phyloP scores from a whole-genome alignment of 2,888 invertebrate genomes.

The Aricia artaxerxes region DNA sequence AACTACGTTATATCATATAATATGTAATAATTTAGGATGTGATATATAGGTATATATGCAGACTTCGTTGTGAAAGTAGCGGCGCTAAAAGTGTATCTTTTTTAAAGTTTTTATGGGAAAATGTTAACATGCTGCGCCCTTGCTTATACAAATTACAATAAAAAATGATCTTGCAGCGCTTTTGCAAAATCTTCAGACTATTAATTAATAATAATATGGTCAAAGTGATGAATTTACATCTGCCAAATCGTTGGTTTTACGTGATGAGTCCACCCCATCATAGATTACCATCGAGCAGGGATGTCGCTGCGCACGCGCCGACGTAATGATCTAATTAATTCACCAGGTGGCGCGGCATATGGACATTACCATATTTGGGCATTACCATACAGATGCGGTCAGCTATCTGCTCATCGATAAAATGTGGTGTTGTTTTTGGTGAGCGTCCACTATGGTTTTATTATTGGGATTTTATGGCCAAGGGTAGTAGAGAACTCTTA shows the following conservation, averaged over 20 bases:
- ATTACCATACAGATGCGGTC: slow-evolving; percentile 31
- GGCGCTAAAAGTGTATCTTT: too few relatives aligned
- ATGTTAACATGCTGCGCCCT: too few relatives aligned
- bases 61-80: too few relatives aligned
- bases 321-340: slow-evolving; percentile 64
- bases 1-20: too few relatives aligned
- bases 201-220: too few relatives aligned
- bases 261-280: slow-evolving; percentile 5
- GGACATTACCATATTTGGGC: slow-evolving; percentile 42
- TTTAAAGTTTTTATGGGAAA: too few relatives aligned
- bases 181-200: too few relatives aligned
- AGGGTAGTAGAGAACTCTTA: background rate
- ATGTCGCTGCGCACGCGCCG: slow-evolving; percentile 49
- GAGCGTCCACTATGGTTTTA: background rate
- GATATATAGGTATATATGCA: too few relatives aligned
- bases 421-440: slow-evolving; percentile 13
- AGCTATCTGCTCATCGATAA: slow-evolving; percentile 28
- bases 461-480: background rate
- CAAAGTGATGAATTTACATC: background rate
- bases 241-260: background rate
- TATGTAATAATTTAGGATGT: too few relatives aligned
- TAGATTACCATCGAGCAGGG: slow-evolving; percentile 26
- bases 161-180: too few relatives aligned
- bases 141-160: too few relatives aligned
- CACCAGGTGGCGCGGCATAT: slow-evolving; percentile 78